These are phyloP conservation scores for Fragum fragum DNA, from an alignment of 2,888 invertebrate genomes.

Conservation along the genomic window DNA sequence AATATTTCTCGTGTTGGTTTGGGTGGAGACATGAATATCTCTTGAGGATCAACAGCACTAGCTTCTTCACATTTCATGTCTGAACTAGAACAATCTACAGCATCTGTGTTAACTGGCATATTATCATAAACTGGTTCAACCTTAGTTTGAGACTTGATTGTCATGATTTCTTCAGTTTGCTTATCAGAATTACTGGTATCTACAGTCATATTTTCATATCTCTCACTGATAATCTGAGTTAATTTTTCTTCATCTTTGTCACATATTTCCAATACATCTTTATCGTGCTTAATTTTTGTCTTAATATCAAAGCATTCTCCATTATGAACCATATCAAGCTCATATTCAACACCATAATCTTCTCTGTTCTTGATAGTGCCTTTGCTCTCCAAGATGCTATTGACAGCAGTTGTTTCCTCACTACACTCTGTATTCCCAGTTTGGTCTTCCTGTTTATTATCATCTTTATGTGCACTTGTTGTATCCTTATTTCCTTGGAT, in stretches of 20 bases:
- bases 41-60: not conserved
- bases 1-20: not conserved
- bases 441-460: not conserved
- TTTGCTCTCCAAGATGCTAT: too few species aligned
- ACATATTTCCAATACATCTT: not conserved
- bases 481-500: too few species aligned
- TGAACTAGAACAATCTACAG: not conserved
- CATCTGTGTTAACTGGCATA: not conserved
- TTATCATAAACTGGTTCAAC: not conserved
- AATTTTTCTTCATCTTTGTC: not conserved
- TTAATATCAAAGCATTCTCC: too few species aligned
- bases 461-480: not conserved
- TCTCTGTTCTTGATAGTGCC: not conserved
- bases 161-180: not conserved
- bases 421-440: not conserved
- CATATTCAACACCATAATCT: not conserved
- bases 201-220: not conserved
- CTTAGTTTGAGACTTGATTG: not conserved
- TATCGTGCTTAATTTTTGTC: not conserved
- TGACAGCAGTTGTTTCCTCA: too few species aligned
- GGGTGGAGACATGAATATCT: constrained; percentile 15
- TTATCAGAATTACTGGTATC: not conserved
- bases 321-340: not conserved
- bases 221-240: not conserved
- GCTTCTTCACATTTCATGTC: not conserved